These are phyloP conservation scores for Pasiphila rectangulata DNA, from an alignment of 2,888 invertebrate species.

Conservation along the genomic window DNA sequence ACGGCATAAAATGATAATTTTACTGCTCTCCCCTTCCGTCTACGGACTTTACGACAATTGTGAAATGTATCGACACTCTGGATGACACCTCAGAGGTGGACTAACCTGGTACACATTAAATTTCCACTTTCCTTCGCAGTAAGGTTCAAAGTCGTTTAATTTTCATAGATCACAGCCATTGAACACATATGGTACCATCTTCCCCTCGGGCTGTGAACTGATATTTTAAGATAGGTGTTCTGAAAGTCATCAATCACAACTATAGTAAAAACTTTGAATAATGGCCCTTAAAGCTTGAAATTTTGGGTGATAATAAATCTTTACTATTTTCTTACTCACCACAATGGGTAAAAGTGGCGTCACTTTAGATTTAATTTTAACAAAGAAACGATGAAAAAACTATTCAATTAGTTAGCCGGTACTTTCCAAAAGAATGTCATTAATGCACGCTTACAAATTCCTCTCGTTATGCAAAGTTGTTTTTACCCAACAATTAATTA, in stretches of 20 bases:
- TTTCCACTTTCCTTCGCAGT: slow-evolving; percentile 36
- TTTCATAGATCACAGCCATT: slow-evolving; percentile 40
- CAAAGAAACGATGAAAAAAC: not conserved
- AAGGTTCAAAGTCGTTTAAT: slow-evolving; percentile 45
- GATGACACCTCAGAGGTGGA: slow-evolving; percentile 72
- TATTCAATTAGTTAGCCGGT: not conserved
- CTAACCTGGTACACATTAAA: slow-evolving; percentile 39
- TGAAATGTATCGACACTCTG: slow-evolving; percentile 81
- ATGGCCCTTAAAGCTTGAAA: slow-evolving; percentile 26
- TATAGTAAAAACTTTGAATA: slow-evolving; percentile 44
- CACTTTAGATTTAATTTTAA: not conserved
- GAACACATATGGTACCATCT: slow-evolving; percentile 64
- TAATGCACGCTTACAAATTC: not conserved
- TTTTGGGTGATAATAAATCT: slow-evolving; percentile 15
- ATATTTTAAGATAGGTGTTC: slow-evolving; percentile 66
- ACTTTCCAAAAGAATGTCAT: not conserved
- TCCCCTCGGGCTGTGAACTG: slow-evolving; percentile 43
- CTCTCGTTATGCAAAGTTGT: slow-evolving; percentile 6
- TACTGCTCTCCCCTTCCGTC: slow-evolving; percentile 79
- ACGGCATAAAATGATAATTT: slow-evolving; percentile 81
- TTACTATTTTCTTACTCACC: not conserved
- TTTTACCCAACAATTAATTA: slow-evolving; percentile 15
- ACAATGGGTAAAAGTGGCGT: not conserved
- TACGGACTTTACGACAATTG: slow-evolving; percentile 79
- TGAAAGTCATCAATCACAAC: slow-evolving; percentile 71